Evolutionary conservation across 2,888 invertebrate species (phyloP).

Genomic region (Gryllus longicercus): DNA sequence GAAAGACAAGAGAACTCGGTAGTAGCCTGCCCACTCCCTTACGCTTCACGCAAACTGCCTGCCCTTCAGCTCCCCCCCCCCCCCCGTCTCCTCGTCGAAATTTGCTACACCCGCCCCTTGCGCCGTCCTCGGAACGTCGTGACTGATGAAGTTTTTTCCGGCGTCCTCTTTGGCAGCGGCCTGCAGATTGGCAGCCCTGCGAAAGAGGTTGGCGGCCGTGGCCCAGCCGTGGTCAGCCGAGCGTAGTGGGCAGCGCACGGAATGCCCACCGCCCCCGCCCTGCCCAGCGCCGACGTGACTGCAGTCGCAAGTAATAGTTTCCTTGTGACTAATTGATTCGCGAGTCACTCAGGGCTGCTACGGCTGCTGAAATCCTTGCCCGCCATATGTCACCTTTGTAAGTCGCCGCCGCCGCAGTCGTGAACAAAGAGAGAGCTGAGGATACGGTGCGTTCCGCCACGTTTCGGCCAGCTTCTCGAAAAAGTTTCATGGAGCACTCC

Average conservation of each 20-base stretch:
- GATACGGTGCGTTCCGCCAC: no score
- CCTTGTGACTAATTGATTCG: neutral
- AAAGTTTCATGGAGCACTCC: no score
- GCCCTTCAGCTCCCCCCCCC: no score
- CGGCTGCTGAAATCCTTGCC: neutral
- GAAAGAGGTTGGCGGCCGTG: constrained; percentile 17
- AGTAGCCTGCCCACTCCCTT: no score
- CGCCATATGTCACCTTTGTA: constrained; percentile 17
- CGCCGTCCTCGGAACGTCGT: neutral
- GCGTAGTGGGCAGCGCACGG: neutral
- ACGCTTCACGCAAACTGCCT: no score
- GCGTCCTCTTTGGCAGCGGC: neutral
- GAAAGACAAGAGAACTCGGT: no score
- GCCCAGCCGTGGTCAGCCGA: neutral
- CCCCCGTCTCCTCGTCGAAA: neutral
- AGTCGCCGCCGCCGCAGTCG: no score
- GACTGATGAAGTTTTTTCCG: constrained; percentile 1
- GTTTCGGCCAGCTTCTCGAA: no score
- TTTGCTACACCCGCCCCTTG: neutral
- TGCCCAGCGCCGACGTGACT: neutral
- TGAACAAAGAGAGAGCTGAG: no score
- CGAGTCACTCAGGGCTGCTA: neutral
- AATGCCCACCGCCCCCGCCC: neutral
- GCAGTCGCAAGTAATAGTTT: constrained; percentile 17
- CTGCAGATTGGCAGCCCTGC: neutral